These are phyloP conservation scores for Physella acuta DNA, from an alignment of 1,140 invertebrate species.

Conservation along the genomic window DNA sequence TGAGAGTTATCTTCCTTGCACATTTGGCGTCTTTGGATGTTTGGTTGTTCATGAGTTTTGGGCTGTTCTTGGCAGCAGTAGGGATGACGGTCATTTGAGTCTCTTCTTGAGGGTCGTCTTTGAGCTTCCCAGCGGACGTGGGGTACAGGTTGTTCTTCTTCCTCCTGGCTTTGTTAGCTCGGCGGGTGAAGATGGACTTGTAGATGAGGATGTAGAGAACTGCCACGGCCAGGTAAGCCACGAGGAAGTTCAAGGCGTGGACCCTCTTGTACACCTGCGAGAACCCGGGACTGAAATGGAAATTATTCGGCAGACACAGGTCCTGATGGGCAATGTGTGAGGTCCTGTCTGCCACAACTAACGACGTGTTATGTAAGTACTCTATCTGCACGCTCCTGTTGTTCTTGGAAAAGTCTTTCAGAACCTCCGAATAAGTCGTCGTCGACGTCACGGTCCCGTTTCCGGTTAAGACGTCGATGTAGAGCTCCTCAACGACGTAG, in stretches of 20 bases:
- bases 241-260: conserved; percentile 25
- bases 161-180: conserved; percentile 33
- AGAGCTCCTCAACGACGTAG: conserved; percentile 14
- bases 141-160: conserved; percentile 31
- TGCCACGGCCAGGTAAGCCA: conserved; percentile 29
- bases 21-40: conserved; percentile 7
- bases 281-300: conserved; percentile 25
- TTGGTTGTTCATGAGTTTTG: conserved; percentile 13
- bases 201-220: conserved; percentile 38
- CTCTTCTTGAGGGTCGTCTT: conserved; percentile 14
- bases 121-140: conserved; percentile 3
- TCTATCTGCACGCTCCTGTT: not conserved
- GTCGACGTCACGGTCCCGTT: not conserved
- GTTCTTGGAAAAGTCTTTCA: too few species aligned
- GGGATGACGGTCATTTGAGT: conserved; percentile 27
- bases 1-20: not conserved
- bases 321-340: not conserved
- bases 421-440: not conserved
- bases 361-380: too few species aligned
- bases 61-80: not conserved
- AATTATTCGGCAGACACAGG: conserved; percentile 22
- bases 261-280: conserved; percentile 27
- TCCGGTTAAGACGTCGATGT: conserved; percentile 5
- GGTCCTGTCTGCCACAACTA: too few species aligned
- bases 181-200: conserved; percentile 27